These are phyloP conservation scores for Drosophila sechellia DNA, from an alignment of 1,140 invertebrate species.

Conservation along the genomic window DNA sequence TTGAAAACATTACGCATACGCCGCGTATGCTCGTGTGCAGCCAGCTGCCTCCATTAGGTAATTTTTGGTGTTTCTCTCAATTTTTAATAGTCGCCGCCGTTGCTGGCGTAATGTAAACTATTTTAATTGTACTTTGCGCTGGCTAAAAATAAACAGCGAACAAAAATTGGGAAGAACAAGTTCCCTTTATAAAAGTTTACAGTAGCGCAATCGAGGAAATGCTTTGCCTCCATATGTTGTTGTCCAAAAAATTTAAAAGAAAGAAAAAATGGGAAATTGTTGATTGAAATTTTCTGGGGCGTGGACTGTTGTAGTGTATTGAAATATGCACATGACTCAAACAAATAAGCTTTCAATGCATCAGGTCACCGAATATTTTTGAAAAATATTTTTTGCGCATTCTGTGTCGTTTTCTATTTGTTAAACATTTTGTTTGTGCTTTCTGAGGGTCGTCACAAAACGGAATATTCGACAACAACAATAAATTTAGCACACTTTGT, in stretches of 20 bases:
- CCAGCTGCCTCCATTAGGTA: constrained; percentile 74
- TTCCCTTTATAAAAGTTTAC: constrained; percentile 54
- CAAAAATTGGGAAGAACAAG: constrained; percentile 13
- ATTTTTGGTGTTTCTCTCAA: constrained; percentile 53
- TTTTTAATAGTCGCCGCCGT: constrained; percentile 64
- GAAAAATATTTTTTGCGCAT: constrained; percentile 8
- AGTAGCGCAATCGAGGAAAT: constrained; percentile 42
- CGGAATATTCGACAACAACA: constrained; percentile 46
- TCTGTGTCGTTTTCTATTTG: constrained; percentile 39
- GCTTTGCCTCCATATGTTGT: constrained; percentile 17
- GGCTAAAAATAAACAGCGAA: constrained; percentile 61
- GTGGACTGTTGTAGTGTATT: constrained; percentile 8
- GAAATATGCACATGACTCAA: constrained; percentile 23
- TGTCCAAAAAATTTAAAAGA: constrained; percentile 28
- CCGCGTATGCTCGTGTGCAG: constrained; percentile 39
- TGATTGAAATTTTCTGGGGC: constrained; percentile 41
- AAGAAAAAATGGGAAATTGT: constrained; percentile 5
- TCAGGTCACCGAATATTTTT: constrained; percentile 23
- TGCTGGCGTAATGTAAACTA: constrained; percentile 69
- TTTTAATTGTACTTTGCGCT: constrained; percentile 74
- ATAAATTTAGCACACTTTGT: constrained; percentile 63
- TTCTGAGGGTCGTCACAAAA: constrained; percentile 29
- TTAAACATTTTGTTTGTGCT: constrained; percentile 28
- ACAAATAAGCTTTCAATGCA: constrained; percentile 14
- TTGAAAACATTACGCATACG: constrained; percentile 78